Base-by-base conservation (phyloP, 2,113 vertebrate species). In the Poicephalus gulielmi region DNA sequence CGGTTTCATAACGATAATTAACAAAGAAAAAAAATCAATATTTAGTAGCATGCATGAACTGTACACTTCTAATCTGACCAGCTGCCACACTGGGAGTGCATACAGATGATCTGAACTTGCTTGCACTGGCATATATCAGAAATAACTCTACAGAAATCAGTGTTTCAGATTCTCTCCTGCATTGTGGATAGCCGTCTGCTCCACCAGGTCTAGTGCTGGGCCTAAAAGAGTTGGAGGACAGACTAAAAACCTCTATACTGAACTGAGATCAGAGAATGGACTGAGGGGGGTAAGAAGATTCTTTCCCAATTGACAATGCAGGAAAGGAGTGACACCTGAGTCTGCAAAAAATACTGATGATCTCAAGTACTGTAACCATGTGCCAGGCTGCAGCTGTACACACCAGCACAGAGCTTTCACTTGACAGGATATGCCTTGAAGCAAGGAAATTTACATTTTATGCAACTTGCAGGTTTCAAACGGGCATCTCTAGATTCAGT, bases 1-100 rank as follows among this genome's bases (percentile, higher is more conserved):
- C 10, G 73, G 74, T 91, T 97, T 92, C 88, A 96, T 43, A 95
- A 91, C 39, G 78, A 91, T 73, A n/a, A 95, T 93, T 90, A 95
- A 93, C 60, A 92, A 93, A 83, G 71, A 75, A 81, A 91, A 75
- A 70, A 71, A 77, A 73, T 35, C 77, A 92, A 4, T 92, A 83
- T 82, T 96, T 70, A 95, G 77, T 87, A 91, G 70, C 88, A 93
- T 87, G 74, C 83, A 89, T 62, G 60, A 94, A 68, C 20, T 49
- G 24, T 79, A 19, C 27, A 71, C 23, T 83, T 86, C 33, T 59
- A 41, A 59, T 93, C 46, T 76, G 81, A 91, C 62, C 77, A 93
- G 7, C 10, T 86, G 77, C 57, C 66, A 84, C 30, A 24, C 43
- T 57, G 33, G 47, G 64, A 92, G 35, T 27, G 44, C 52, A 79